Evolutionary conservation across 2,113 vertebrate genomes (phyloP).

Genomic region (Falcunculus frontatus): DNA sequence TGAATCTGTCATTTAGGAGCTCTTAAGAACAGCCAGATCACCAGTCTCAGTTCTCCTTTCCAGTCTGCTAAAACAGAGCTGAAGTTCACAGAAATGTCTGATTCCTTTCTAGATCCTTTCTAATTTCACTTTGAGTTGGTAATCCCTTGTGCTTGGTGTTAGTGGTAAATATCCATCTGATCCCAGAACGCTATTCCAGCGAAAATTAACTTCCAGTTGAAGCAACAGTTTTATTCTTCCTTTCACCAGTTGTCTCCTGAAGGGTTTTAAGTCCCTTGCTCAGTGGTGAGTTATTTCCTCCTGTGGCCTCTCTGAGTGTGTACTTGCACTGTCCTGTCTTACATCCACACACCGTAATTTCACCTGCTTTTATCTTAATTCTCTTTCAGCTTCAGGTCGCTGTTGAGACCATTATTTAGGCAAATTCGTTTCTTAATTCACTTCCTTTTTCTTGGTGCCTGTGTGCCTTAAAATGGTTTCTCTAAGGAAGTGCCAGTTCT

Average conservation of each 20-base stretch:
- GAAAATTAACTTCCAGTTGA: neutral
- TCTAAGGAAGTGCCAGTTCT: neutral
- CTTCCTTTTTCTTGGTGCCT: neutral
- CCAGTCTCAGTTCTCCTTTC: conserved; percentile 12
- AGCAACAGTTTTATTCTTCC: neutral
- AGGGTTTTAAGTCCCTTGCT: neutral
- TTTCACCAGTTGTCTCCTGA: neutral
- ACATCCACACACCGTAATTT: neutral
- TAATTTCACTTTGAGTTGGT: neutral
- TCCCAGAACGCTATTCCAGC: accelerated
- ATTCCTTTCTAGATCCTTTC: neutral
- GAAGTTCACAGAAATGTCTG: neutral
- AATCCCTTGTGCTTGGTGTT: neutral
- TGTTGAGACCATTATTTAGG: neutral
- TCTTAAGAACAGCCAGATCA: neutral
- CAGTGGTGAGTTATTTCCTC: neutral
- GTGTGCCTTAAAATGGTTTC: neutral
- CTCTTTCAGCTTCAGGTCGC: neutral
- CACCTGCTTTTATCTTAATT: neutral
- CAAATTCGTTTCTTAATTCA: neutral
- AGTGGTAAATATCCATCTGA: neutral
- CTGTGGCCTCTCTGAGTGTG: neutral
- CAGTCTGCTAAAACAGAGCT: neutral
- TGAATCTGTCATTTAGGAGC: neutral
- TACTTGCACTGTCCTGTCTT: neutral